Evolutionary conservation across 2,113 vertebrate species (phyloP).

Genomic region (Cololabis saira): DNA sequence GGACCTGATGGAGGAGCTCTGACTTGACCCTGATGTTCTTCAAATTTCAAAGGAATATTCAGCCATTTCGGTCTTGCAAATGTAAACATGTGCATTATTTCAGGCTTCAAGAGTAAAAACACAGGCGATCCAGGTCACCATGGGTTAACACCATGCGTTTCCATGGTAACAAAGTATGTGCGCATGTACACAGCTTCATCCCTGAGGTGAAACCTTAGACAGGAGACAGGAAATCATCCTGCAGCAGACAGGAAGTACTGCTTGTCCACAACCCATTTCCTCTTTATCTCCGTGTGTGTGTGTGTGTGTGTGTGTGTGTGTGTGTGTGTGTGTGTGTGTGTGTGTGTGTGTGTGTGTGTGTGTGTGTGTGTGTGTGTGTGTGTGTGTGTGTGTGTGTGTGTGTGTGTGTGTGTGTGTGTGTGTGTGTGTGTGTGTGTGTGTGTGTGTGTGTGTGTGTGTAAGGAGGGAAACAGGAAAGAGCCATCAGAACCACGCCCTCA

Average conservation of each 20-base stretch:
- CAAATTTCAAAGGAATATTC: no score
- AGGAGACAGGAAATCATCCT: slow-evolving; percentile 63
- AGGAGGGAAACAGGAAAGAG: slow-evolving; percentile 33
- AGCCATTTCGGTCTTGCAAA: no score
- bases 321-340: neutral
- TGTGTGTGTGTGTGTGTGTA: neutral
- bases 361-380: neutral
- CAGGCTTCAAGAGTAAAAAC: no score
- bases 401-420: neutral
- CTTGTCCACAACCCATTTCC: slow-evolving; percentile 55
- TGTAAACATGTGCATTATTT: no score
- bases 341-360: neutral
- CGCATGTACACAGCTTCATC: slow-evolving; percentile 33
- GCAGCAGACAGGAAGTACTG: slow-evolving; percentile 52
- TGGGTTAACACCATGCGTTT: slow-evolving; percentile 12
- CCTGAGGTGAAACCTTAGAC: slow-evolving; percentile 35
- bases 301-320: neutral
- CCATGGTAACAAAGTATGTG: slow-evolving; percentile 16
- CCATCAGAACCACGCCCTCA: slow-evolving; percentile 28
- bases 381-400: neutral
- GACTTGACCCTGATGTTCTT: no score
- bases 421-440: neutral
- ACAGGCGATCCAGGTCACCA: no score
- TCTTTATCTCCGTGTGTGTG: slow-evolving; percentile 17
- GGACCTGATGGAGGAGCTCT: no score